A percentile compares a stretch with the other conserved stretches of the same genome.
Evolutionary conservation across 2,888 invertebrate genomes (phyloP).

Genomic region (Desoria tigrina): DNA sequence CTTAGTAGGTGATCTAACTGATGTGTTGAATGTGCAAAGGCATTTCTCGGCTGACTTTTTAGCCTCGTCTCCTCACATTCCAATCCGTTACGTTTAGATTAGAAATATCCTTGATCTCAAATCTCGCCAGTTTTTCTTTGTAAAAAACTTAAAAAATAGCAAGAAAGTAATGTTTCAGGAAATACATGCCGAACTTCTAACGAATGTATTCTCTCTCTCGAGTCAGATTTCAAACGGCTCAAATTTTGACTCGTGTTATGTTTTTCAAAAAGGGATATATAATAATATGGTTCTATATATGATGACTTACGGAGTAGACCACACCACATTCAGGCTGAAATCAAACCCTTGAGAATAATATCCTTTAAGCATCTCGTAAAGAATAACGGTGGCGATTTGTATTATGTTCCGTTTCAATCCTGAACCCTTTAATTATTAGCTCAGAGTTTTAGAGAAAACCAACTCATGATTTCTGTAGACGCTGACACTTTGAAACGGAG

Average conservation of each 20-base stretch:
- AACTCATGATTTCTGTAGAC: no score
- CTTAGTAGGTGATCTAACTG: slow-evolving; percentile 1
- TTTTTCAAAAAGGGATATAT: background rate
- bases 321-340: no score
- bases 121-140: slow-evolving; percentile 11
- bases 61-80: slow-evolving; percentile 8
- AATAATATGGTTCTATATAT: no score
- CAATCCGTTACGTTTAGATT: slow-evolving; percentile 5
- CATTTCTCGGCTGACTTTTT: slow-evolving; percentile 11
- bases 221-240: slow-evolving; percentile 17
- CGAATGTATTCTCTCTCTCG: slow-evolving; percentile 4
- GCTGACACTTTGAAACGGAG: no score
- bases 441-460: no score
- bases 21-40: slow-evolving; percentile 14
- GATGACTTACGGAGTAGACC: no score
- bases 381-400: no score
- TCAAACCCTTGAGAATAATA: no score
- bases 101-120: slow-evolving; percentile 20
- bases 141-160: slow-evolving; percentile 14
- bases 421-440: no score
- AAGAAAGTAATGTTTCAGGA: slow-evolving; percentile 1
- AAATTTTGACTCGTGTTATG: slow-evolving; percentile 19
- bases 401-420: no score
- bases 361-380: no score
- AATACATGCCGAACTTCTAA: background rate